Evolutionary conservation across 2,113 vertebrate species (phyloP).

Genomic region (Lampris megalopsis): DNA sequence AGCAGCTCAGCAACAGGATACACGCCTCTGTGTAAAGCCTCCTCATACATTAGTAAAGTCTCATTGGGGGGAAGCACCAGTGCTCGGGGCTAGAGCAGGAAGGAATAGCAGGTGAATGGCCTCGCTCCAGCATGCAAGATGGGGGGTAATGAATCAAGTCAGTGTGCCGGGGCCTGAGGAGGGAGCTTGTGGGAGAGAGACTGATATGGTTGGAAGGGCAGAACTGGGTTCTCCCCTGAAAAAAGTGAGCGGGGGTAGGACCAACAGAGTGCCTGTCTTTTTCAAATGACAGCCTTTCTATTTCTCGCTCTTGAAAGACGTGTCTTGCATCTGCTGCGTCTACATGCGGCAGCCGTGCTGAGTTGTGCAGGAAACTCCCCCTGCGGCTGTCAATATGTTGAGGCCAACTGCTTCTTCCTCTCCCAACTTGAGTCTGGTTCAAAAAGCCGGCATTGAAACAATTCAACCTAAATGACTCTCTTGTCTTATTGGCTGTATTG

Average conservation of each 20-base stretch:
- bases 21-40: conserved; percentile 8
- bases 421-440: conserved; percentile 17
- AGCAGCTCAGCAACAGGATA: background rate
- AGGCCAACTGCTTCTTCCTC: conserved; percentile 14
- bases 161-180: conserved; percentile 32
- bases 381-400: conserved; percentile 5
- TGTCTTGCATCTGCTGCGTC: conserved; percentile 4
- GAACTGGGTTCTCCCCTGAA: conserved; percentile 36
- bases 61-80: conserved; percentile 88
- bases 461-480: conserved; percentile 17
- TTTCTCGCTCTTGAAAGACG: conserved; percentile 35
- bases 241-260: conserved; percentile 10
- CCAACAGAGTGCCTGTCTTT: conserved; percentile 18
- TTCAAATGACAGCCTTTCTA: conserved; percentile 15
- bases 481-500: conserved; percentile 28
- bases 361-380: conserved; percentile 27
- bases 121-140: conserved; percentile 72
- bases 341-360: conserved; percentile 15
- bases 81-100: conserved; percentile 72
- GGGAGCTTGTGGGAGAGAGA: conserved; percentile 16
- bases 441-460: conserved; percentile 50
- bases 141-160: conserved; percentile 71
- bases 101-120: conserved; percentile 43
- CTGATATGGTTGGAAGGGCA: conserved; percentile 55
- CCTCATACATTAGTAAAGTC: conserved; percentile 75